Evolutionary conservation across 2,888 invertebrate species (phyloP).

Genomic region (Drosophila limbata): DNA sequence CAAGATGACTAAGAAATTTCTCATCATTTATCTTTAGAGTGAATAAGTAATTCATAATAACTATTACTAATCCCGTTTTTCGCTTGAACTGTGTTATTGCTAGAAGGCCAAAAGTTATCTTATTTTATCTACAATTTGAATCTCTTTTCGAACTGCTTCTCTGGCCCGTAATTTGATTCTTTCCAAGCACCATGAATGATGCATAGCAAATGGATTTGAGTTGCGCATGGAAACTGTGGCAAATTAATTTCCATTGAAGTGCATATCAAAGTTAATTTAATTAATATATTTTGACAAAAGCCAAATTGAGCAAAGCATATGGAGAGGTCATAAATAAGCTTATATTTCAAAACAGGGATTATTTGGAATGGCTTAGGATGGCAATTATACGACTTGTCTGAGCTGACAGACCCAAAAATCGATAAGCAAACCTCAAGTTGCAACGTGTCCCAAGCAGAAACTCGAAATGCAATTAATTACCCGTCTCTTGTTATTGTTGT

Average conservation of each 20-base stretch:
- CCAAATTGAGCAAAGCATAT: slow-evolving; percentile 5
- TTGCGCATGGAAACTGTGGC: slow-evolving; percentile 46
- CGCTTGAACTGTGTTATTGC: slow-evolving; percentile 10
- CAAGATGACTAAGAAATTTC: slow-evolving; percentile 12
- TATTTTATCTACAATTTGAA: slow-evolving; percentile 9
- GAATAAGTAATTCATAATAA: slow-evolving; percentile 22
- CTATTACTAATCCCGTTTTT: slow-evolving; percentile 7
- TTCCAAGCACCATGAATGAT: slow-evolving; percentile 30
- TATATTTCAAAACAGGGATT: slow-evolving; percentile 29
- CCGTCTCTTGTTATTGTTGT: slow-evolving; percentile 10
- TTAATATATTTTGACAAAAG: slow-evolving; percentile 49
- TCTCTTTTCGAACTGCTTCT: slow-evolving; percentile 2
- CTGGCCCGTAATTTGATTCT: slow-evolving; percentile 28
- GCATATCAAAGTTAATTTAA: slow-evolving; percentile 36
- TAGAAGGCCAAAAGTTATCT: slow-evolving; percentile 3
- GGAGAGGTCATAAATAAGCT: slow-evolving; percentile 16
- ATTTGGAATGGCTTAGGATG: neutral
- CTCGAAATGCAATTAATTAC: slow-evolving; percentile 66
- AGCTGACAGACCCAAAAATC: slow-evolving; percentile 8
- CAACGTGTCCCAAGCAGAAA: slow-evolving; percentile 40
- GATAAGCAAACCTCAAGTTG: slow-evolving; percentile 27
- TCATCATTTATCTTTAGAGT: slow-evolving; percentile 15
- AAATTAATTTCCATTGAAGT: slow-evolving; percentile 43
- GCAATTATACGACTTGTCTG: slow-evolving; percentile 6
- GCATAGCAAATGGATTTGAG: slow-evolving; percentile 49